phyloP scores from a whole-genome alignment of 2,888 invertebrate genomes.

The Cephalotes varians region DNA sequence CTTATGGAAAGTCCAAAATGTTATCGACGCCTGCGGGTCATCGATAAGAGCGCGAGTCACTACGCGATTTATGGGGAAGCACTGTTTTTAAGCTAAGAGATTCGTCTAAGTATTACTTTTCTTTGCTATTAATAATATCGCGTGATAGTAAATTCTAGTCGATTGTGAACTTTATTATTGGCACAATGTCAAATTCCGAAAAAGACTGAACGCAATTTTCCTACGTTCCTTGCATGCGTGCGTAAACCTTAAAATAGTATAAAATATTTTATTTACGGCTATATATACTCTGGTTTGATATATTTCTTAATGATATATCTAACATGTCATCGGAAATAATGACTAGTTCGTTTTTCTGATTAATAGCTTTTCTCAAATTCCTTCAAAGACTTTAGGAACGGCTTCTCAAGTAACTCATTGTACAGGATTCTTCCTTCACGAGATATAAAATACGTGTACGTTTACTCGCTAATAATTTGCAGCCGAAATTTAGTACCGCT shows the following conservation, averaged over 20 bases:
- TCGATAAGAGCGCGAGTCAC: slow-evolving; percentile 6
- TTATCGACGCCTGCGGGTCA: slow-evolving; percentile 7
- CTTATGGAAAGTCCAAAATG: slow-evolving; percentile 27
- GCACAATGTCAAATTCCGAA: slow-evolving; percentile 43
- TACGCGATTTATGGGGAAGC: slow-evolving; percentile 24
- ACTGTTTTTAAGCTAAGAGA: slow-evolving; percentile 24
- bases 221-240: background rate
- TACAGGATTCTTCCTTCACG: background rate
- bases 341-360: background rate
- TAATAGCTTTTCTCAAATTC: background rate
- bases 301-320: background rate
- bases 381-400: slow-evolving; percentile 10
- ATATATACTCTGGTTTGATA: slow-evolving; percentile 15
- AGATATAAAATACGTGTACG: background rate
- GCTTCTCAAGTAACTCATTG: background rate
- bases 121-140: slow-evolving; percentile 8
- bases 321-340: background rate
- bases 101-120: background rate
- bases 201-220: slow-evolving; percentile 12
- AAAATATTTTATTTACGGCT: slow-evolving; percentile 30
- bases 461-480: slow-evolving; percentile 11
- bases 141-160: slow-evolving; percentile 3
- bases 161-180: slow-evolving; percentile 18
- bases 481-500: background rate
- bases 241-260: slow-evolving; percentile 16